phyloP scores from a whole-genome alignment of 2,888 invertebrate species.

The Lasioglossum morio region DNA sequence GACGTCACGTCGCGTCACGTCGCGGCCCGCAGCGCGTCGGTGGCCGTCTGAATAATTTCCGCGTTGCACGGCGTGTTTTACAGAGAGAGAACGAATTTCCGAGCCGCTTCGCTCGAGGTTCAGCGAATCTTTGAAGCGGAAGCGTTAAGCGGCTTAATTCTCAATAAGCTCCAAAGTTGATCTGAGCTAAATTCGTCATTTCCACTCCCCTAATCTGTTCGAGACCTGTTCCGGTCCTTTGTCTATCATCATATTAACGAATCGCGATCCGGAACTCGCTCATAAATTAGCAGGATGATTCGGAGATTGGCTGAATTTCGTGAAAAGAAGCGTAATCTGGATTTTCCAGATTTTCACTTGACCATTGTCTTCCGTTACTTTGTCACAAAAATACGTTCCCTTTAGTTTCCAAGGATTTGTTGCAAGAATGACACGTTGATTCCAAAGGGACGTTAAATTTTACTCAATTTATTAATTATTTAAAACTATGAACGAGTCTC shows the following conservation, averaged over 20 bases:
- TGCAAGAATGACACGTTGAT: not conserved
- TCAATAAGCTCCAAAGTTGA: conserved; percentile 79
- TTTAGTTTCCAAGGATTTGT: not conserved
- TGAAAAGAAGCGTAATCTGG: not conserved
- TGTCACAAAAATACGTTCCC: not conserved
- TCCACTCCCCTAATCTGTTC: not conserved
- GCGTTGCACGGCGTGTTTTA: conserved; percentile 41
- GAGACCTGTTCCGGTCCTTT: not conserved
- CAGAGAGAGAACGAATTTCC: conserved; percentile 46
- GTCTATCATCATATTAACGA: not conserved
- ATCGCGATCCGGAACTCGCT: not conserved
- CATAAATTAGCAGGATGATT: not conserved
- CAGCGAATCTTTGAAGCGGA: conserved; percentile 48
- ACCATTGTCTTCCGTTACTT: not conserved
- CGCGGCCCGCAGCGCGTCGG: too few relatives aligned
- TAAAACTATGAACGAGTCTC: too few relatives aligned
- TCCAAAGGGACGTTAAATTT: not conserved
- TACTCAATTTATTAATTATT: too few relatives aligned
- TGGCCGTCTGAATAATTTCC: conserved; percentile 40
- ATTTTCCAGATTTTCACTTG: not conserved
- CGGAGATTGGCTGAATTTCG: not conserved
- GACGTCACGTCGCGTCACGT: conserved; percentile 3
- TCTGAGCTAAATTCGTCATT: conserved; percentile 72
- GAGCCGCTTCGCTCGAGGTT: conserved; percentile 29
- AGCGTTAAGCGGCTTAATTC: conserved; percentile 80